Conservation (phyloP, 1,140 invertebrate genomes). For the Aphelenchoides fujianensis region DNA sequence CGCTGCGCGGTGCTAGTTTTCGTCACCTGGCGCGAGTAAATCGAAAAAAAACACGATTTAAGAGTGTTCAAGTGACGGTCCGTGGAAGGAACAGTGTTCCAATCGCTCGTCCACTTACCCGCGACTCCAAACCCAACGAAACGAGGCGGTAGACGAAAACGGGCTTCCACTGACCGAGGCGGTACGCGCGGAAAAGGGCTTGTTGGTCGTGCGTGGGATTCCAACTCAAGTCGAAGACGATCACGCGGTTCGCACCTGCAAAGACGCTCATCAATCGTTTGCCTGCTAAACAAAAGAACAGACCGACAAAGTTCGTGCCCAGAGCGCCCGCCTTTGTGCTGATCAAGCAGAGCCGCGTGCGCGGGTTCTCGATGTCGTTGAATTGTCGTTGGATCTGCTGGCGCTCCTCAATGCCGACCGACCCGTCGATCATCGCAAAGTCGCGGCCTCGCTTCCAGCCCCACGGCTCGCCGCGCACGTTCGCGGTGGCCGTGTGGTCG, state of each 20-base stretch:
- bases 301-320: slow-evolving; percentile 89
- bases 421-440: slow-evolving; percentile 27
- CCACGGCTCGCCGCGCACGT: no score
- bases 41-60: no score
- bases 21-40: no score
- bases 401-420: slow-evolving; percentile 34
- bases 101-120: no score
- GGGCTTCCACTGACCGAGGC: slow-evolving; percentile 77
- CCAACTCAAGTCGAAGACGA: slow-evolving; percentile 97
- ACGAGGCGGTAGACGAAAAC: no score
- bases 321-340: slow-evolving; percentile 91
- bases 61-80: no score
- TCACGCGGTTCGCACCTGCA: slow-evolving; percentile 90
- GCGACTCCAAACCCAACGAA: no score
- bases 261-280: no score
- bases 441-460: no score
- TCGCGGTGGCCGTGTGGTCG: no score
- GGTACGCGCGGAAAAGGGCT: slow-evolving; percentile 89
- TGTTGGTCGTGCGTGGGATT: slow-evolving; percentile 99
- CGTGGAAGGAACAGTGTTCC: no score
- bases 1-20: slow-evolving; percentile 84
- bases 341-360: slow-evolving; percentile 79
- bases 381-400: slow-evolving; percentile 51
- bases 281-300: no score
- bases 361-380: slow-evolving; percentile 41